A percentile compares a stretch with the other conserved stretches of the same genome.
Evolutionary conservation across 2,888 invertebrate species (phyloP).

Genomic region (Ochropleura leucogaster): DNA sequence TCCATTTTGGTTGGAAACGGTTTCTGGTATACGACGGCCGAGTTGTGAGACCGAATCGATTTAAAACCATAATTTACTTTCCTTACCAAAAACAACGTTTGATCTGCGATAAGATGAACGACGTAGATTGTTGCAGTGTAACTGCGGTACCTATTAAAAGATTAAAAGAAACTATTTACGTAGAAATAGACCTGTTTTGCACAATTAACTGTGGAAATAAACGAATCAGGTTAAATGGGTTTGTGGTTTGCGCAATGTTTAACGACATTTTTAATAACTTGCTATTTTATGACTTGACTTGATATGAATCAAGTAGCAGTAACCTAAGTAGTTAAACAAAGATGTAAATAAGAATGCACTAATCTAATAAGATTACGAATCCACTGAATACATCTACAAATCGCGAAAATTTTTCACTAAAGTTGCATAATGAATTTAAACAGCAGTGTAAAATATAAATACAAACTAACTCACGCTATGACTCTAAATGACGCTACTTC

Average conservation of each 20-base stretch:
- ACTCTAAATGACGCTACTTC: background rate
- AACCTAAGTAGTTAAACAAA: slow-evolving; percentile 5
- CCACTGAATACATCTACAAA: background rate
- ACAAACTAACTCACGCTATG: too few relatives aligned
- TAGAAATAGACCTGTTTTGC: slow-evolving; percentile 63
- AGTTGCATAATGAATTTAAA: background rate
- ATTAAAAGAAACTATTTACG: slow-evolving; percentile 59
- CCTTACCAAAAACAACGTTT: slow-evolving; percentile 74
- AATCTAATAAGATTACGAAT: too few relatives aligned
- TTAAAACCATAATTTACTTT: slow-evolving; percentile 72
- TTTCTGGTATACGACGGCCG: slow-evolving; percentile 52
- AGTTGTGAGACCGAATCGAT: slow-evolving; percentile 63
- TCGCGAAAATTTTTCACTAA: too few relatives aligned
- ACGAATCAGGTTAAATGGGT: slow-evolving; percentile 56
- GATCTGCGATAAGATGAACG: slow-evolving; percentile 76
- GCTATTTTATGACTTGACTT: slow-evolving; percentile 30
- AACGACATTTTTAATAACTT: slow-evolving; percentile 44
- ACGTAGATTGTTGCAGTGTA: slow-evolving; percentile 53
- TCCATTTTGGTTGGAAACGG: slow-evolving; percentile 32
- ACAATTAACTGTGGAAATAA: slow-evolving; percentile 65
- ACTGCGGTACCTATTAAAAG: slow-evolving; percentile 44
- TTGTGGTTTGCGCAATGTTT: slow-evolving; percentile 40
- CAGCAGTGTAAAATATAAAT: too few relatives aligned
- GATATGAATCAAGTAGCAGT: slow-evolving; percentile 1
- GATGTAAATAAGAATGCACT: background rate